These are phyloP conservation scores for Coptodon rendalli DNA, from an alignment of 2,113 vertebrate genomes.

Conservation along the genomic window DNA sequence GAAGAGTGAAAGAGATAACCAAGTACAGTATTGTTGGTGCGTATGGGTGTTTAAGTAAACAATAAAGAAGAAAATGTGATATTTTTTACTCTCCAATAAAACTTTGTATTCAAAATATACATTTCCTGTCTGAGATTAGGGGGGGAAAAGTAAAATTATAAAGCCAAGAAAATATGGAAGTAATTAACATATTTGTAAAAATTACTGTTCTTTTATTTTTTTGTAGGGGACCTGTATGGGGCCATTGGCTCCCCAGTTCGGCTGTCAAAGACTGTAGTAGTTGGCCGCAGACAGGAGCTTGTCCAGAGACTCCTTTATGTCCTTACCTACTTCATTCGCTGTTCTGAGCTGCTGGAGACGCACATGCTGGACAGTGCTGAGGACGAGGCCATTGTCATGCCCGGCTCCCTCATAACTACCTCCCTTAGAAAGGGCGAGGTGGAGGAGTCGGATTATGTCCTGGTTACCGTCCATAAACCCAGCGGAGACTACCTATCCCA, in stretches of 20 bases:
- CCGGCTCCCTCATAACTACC: constrained; percentile 94
- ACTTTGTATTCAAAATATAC: neutral
- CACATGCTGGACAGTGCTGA: constrained; percentile 89
- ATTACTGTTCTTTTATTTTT: neutral
- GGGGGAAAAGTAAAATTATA: neutral
- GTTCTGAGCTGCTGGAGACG: constrained; percentile 94
- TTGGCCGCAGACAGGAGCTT: constrained; percentile 90
- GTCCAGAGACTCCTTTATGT: constrained; percentile 95
- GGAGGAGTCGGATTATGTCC: constrained; percentile 94
- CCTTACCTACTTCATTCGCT: constrained; percentile 98
- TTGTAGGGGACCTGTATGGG: constrained; percentile 90
- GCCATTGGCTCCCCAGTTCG: constrained; percentile 95
- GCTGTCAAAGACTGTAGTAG: constrained; percentile 87
- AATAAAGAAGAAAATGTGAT: neutral
- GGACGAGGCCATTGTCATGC: constrained; percentile 93
- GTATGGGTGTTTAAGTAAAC: neutral
- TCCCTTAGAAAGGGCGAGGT: constrained; percentile 93
- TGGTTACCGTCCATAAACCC: constrained; percentile 93
- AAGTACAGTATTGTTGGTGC: neutral
- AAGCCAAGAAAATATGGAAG: neutral
- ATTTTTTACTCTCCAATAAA: neutral
- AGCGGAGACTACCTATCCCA: constrained; percentile 79
- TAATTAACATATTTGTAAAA: neutral
- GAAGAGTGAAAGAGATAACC: rapidly evolving
- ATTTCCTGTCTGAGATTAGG: neutral